Evolutionary conservation across 1,140 invertebrate species (phyloP).

Genomic region (Teleogryllus occipitalis): DNA sequence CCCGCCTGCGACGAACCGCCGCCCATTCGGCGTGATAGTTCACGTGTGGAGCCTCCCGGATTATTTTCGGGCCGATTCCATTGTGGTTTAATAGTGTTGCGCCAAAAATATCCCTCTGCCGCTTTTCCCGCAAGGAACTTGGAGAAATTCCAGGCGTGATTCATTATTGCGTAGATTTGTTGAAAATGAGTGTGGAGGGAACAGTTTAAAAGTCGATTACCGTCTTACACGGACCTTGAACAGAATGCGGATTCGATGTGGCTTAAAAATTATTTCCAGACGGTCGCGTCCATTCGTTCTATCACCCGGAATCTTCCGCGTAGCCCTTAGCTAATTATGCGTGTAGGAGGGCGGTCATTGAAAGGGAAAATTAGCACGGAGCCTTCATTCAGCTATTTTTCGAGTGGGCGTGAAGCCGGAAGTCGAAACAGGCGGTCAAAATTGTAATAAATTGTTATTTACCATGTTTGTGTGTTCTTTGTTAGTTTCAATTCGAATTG

Average conservation of each 20-base stretch:
- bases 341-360: too few species aligned
- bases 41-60: not conserved
- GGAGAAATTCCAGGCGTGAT: not conserved
- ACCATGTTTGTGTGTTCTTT: too few species aligned
- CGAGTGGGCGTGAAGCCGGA: too few species aligned
- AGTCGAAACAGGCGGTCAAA: too few species aligned
- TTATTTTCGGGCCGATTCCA: not conserved
- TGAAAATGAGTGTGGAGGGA: not conserved
- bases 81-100: not conserved
- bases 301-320: too few species aligned
- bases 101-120: not conserved
- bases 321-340: too few species aligned
- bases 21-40: not conserved
- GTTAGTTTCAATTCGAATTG: too few species aligned
- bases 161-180: slow-evolving; percentile 1
- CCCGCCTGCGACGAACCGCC: too few species aligned
- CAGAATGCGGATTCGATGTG: not conserved
- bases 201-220: not conserved
- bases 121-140: not conserved
- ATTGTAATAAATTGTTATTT: too few species aligned
- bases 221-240: not conserved
- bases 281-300: not conserved
- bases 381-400: too few species aligned
- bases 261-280: not conserved
- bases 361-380: too few species aligned